Evolutionary conservation across 2,113 vertebrate genomes (phyloP).

Genomic region (Carollia perspicillata): DNA sequence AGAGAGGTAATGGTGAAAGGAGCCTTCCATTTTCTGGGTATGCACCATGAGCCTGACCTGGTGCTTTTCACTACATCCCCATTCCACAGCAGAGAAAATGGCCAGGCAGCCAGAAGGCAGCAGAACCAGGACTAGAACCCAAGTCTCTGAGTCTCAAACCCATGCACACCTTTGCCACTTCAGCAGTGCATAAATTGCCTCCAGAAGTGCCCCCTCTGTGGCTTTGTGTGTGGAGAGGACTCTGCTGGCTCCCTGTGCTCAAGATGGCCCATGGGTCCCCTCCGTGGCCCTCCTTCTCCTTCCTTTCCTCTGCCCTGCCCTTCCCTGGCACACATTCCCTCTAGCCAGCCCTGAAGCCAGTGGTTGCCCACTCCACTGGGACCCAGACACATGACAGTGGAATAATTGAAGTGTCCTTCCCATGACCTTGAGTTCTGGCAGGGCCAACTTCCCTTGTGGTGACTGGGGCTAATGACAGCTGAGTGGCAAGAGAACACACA

Average conservation of each 20-base stretch:
- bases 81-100: not conserved
- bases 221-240: not conserved
- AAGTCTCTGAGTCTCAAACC: not conserved
- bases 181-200: not conserved
- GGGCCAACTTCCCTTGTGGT: constrained; percentile 53
- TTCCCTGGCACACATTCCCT: not conserved
- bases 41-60: not conserved
- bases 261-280: not conserved
- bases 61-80: not conserved
- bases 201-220: not conserved
- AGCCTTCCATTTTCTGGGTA: not conserved
- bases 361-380: constrained; percentile 72
- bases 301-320: not conserved
- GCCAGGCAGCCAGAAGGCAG: not conserved
- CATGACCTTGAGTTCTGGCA: constrained; percentile 81
- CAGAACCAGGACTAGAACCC: not conserved
- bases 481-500: constrained; percentile 60
- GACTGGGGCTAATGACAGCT: constrained; percentile 54
- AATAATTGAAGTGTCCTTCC: constrained; percentile 84
- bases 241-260: not conserved
- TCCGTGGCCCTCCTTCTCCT: not conserved
- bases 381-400: constrained; percentile 77
- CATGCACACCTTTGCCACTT: not conserved
- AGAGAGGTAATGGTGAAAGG: not conserved
- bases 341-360: constrained; percentile 53